phyloP scores from a whole-genome alignment of 2,888 invertebrate genomes.

The Mythimna ferrago region DNA sequence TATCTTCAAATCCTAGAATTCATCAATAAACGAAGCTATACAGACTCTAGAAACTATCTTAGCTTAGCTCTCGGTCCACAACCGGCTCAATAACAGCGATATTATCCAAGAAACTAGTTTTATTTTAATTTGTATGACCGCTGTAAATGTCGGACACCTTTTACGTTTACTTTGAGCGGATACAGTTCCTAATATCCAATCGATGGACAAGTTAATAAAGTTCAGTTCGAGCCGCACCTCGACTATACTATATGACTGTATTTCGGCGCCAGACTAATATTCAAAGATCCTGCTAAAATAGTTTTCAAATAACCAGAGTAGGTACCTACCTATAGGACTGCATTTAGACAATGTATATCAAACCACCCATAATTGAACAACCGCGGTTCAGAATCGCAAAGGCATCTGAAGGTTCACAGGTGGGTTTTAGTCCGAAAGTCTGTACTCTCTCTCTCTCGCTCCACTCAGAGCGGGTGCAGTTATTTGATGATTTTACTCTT shows the following conservation, averaged over 20 bases:
- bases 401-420: too few species aligned
- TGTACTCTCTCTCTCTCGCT: too few species aligned
- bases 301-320: neutral
- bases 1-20: too few species aligned
- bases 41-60: too few species aligned
- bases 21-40: too few species aligned
- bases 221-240: constrained; percentile 21
- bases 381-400: too few species aligned
- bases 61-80: too few species aligned
- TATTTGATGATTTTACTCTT: too few species aligned
- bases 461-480: too few species aligned
- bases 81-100: neutral
- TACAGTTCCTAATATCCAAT: constrained; percentile 22
- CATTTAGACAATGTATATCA: neutral
- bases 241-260: constrained; percentile 7
- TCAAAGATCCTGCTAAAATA: neutral
- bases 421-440: too few species aligned
- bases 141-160: constrained; percentile 46
- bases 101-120: constrained; percentile 40
- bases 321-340: neutral
- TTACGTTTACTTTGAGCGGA: constrained; percentile 23
- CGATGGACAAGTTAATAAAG: constrained; percentile 26
- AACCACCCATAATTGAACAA: neutral
- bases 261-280: neutral
- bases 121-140: constrained; percentile 39